phyloP scores from a whole-genome alignment of 2,888 invertebrate genomes.

The Mythimna pallens region DNA sequence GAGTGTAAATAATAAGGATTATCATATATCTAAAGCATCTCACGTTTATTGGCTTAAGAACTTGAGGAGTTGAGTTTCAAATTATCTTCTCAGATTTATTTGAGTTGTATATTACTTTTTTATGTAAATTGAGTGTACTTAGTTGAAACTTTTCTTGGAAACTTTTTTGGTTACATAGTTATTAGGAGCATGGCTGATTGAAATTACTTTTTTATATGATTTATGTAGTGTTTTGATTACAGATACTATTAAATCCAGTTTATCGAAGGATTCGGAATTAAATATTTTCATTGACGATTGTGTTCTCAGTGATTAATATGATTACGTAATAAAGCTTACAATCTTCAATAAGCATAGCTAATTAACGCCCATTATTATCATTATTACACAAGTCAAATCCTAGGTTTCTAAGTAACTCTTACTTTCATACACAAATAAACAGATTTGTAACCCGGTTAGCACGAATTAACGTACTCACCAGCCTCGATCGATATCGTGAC shows the following conservation, averaged over 20 bases:
- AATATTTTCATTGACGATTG: background rate
- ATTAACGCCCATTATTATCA: conserved; percentile 20
- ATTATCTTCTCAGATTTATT: conserved; percentile 52
- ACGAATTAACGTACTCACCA: conserved; percentile 48
- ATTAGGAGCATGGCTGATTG: conserved; percentile 13
- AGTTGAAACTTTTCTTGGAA: conserved; percentile 21
- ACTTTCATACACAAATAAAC: conserved; percentile 55
- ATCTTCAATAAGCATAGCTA: conserved; percentile 9
- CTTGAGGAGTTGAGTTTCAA: conserved; percentile 46
- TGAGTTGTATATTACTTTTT: conserved; percentile 53
- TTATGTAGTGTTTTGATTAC: background rate
- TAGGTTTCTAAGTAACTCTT: conserved; percentile 60
- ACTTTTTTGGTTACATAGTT: conserved; percentile 22
- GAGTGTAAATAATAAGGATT: conserved; percentile 54
- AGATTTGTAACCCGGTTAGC: conserved; percentile 38
- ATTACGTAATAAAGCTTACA: background rate
- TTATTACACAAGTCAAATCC: conserved; percentile 30
- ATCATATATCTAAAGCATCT: conserved; percentile 52
- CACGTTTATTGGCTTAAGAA: conserved; percentile 56
- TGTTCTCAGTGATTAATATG: background rate
- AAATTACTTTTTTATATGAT: background rate
- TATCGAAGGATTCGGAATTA: background rate
- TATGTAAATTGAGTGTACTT: conserved; percentile 41
- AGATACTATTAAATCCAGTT: conserved; percentile 3
- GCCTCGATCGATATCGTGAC: conserved; percentile 37